Percentiles rank a stretch among this genome's conserved stretches.
Conservation (phyloP, 23 tunicate genomes). For the Ciona savignyi region DNA sequence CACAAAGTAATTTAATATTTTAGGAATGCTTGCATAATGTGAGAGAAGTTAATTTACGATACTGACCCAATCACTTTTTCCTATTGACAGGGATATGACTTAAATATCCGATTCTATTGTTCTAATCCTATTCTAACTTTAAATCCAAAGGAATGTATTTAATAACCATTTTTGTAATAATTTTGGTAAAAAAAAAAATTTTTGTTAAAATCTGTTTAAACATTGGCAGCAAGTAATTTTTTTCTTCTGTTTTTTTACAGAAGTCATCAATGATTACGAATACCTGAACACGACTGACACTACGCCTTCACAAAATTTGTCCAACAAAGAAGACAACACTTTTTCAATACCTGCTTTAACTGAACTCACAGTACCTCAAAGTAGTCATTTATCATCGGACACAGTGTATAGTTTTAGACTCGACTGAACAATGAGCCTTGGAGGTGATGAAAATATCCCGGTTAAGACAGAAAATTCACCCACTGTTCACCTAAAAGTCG, state of each 20-base stretch:
- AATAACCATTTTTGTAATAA: not conserved
- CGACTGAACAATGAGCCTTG: not conserved
- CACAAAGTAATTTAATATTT: too few species aligned
- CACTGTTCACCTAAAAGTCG: slow-evolving; percentile 21
- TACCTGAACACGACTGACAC: not conserved
- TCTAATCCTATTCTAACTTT: too few species aligned
- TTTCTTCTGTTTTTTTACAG: too few species aligned
- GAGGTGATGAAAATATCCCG: not conserved
- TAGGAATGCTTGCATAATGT: too few species aligned
- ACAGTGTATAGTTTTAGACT: not conserved
- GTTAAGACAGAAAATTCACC: not conserved
- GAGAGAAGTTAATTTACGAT: too few species aligned
- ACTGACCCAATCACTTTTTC: too few species aligned
- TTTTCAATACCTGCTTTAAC: not conserved
- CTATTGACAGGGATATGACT: too few species aligned
- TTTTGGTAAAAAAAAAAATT: too few species aligned
- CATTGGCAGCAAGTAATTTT: too few species aligned
- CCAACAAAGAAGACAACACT: not conserved
- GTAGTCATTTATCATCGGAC: not conserved
- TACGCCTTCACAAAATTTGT: not conserved
- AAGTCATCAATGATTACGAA: not conserved
- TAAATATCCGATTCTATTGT: too few species aligned
- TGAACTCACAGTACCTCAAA: not conserved
- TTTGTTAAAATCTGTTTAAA: too few species aligned
- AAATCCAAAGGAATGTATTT: too few species aligned